Percentiles rank a stretch among this genome's conserved stretches.
Evolutionary conservation across 2,888 invertebrate genomes (phyloP).

Genomic region (Vanessa cardui): DNA sequence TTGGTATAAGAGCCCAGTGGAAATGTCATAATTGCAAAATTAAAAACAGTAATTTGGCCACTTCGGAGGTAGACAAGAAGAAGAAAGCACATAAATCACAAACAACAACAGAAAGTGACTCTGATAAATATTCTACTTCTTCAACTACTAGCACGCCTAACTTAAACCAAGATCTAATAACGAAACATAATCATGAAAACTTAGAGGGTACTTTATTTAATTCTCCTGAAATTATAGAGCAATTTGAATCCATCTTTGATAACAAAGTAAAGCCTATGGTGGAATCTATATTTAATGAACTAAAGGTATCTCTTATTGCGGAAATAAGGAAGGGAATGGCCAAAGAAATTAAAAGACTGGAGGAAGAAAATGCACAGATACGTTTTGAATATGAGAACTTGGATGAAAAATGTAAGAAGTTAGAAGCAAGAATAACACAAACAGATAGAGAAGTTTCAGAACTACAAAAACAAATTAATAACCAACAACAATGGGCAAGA

Average conservation of each 20-base stretch:
- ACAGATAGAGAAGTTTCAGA: slow-evolving; percentile 2
- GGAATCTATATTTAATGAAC: slow-evolving; percentile 3
- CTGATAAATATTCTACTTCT: not conserved
- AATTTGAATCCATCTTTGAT: slow-evolving; percentile 3
- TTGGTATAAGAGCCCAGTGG: not conserved
- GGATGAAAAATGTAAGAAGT: slow-evolving; percentile 3
- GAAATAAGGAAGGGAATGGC: slow-evolving; percentile 3
- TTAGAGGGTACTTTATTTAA: slow-evolving; percentile 2
- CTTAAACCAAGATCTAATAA: slow-evolving; percentile 2
- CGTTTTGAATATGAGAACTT: slow-evolving; percentile 2
- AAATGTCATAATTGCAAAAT: slow-evolving; percentile 2
- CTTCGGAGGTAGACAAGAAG: slow-evolving; percentile 2
- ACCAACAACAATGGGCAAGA: slow-evolving; percentile 19
- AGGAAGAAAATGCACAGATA: slow-evolving; percentile 1
- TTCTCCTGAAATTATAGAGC: slow-evolving; percentile 2
- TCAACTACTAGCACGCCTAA: slow-evolving; percentile 1
- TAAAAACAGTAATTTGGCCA: slow-evolving; percentile 3
- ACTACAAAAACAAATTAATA: slow-evolving; percentile 6
- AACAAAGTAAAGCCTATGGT: slow-evolving; percentile 3
- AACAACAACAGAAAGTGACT: not conserved
- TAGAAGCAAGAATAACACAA: slow-evolving; percentile 5
- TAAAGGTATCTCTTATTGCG: slow-evolving; percentile 3
- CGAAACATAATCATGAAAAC: not conserved
- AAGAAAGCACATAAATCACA: slow-evolving; percentile 1
- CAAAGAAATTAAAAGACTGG: not conserved